Conservation (phyloP, 2,888 invertebrate genomes). For the Julus scanicus region DNA sequence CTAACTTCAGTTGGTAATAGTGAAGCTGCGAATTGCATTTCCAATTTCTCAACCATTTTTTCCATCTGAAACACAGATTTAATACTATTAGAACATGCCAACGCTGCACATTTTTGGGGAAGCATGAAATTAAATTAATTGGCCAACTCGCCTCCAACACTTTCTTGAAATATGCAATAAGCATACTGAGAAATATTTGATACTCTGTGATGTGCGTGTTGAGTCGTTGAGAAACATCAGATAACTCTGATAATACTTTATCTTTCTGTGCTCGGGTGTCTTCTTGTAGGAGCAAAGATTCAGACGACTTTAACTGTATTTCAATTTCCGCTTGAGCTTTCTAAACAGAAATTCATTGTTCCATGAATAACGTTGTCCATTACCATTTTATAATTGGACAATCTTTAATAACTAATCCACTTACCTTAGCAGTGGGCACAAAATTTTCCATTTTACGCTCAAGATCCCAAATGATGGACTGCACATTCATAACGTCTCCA, state of each 20-base stretch:
- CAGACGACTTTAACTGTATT: slow-evolving; percentile 73
- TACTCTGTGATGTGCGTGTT: slow-evolving; percentile 78
- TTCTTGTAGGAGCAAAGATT: slow-evolving; percentile 74
- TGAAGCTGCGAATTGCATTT: slow-evolving; percentile 67
- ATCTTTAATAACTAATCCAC: neutral
- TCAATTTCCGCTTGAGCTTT: slow-evolving; percentile 77
- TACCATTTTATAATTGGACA: neutral
- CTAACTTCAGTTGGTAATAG: slow-evolving; percentile 68
- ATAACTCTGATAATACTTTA: slow-evolving; percentile 74
- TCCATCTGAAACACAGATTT: slow-evolving; percentile 69
- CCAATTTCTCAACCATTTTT: slow-evolving; percentile 72
- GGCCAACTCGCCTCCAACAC: slow-evolving; percentile 70
- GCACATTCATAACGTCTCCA: slow-evolving; percentile 72
- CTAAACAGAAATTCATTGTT: slow-evolving; percentile 60
- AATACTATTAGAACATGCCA: too few species aligned
- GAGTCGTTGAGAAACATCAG: slow-evolving; percentile 75
- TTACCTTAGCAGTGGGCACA: slow-evolving; percentile 54
- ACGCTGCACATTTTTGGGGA: neutral
- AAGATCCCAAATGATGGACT: slow-evolving; percentile 71
- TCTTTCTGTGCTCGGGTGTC: slow-evolving; percentile 70
- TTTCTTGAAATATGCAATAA: slow-evolving; percentile 78
- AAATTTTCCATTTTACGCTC: slow-evolving; percentile 64
- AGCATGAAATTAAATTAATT: neutral
- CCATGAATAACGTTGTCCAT: neutral
- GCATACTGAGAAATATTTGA: slow-evolving; percentile 76